Percentiles rank a stretch among this genome's conserved stretches.
These are phyloP conservation scores for Neopelma chrysocephalum DNA, from an alignment of 2,797 vertebrate species.

Conservation along the genomic window DNA sequence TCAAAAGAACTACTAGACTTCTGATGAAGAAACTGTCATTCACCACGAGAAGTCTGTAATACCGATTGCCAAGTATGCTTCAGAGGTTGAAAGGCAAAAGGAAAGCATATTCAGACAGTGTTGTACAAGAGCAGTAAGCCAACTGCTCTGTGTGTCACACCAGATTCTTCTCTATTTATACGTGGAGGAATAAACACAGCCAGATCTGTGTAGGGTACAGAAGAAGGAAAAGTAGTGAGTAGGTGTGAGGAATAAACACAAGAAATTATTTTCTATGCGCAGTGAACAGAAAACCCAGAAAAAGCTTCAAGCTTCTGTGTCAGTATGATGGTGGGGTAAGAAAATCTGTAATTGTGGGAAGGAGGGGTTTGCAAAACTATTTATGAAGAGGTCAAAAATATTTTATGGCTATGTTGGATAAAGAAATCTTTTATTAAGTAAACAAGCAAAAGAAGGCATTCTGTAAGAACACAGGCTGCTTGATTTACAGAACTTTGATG, in stretches of 20 bases:
- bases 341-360: not conserved
- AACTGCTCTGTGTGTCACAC: not conserved
- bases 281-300: not conserved
- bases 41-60: not conserved
- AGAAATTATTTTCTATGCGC: not conserved
- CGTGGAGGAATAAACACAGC: not conserved
- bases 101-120: not conserved
- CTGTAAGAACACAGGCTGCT: not conserved
- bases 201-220: not conserved
- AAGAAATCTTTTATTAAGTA: not conserved
- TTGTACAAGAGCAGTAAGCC: not conserved
- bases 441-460: not conserved
- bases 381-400: not conserved
- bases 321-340: not conserved
- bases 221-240: not conserved
- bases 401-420: not conserved
- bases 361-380: not conserved
- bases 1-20: not conserved
- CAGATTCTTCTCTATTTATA: not conserved
- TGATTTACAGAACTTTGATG: not conserved
- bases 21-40: not conserved
- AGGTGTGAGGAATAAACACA: constrained; percentile 21
- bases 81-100: not conserved
- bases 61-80: not conserved
- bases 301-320: not conserved